Percentiles rank a stretch among this genome's conserved stretches.
These are phyloP conservation scores for Myodes glareolus DNA, from an alignment of 2,113 vertebrate species.

Conservation along the genomic window DNA sequence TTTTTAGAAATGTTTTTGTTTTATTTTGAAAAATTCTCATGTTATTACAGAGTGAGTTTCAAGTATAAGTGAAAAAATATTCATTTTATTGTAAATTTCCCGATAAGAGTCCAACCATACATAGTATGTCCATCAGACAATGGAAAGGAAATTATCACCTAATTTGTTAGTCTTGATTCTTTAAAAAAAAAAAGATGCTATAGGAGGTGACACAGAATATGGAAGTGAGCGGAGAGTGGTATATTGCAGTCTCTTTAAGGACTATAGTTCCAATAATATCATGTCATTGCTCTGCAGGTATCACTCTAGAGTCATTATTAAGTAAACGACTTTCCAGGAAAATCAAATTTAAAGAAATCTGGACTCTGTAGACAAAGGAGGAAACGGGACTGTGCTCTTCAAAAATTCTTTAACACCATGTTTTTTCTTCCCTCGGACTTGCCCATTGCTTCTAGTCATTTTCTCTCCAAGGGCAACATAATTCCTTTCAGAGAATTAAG, in stretches of 20 bases:
- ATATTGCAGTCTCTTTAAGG: not conserved
- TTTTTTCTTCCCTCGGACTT: conserved; percentile 60
- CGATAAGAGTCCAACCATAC: not conserved
- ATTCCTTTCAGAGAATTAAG: conserved; percentile 64
- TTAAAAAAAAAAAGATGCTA: not conserved
- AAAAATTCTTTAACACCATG: conserved; percentile 5
- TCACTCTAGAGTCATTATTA: not conserved
- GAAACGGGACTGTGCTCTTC: not conserved
- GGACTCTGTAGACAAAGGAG: conserved; percentile 30
- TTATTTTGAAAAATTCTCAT: conserved; percentile 35
- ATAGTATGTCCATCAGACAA: not conserved
- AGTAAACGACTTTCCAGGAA: conserved; percentile 41
- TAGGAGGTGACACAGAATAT: not conserved
- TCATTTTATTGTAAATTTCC: not conserved
- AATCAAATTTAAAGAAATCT: conserved; percentile 54
- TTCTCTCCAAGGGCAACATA: not conserved
- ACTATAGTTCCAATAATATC: not conserved
- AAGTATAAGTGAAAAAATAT: conserved; percentile 40
- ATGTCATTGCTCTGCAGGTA: not conserved
- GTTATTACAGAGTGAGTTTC: conserved; percentile 19
- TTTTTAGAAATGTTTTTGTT: conserved; percentile 23
- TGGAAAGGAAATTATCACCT: not conserved
- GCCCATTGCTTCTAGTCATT: conserved; percentile 48
- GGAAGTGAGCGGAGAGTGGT: not conserved
- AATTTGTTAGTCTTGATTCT: not conserved